Evolutionary conservation across 1,140 invertebrate species (phyloP).

Genomic region (Bombus ignitus): DNA sequence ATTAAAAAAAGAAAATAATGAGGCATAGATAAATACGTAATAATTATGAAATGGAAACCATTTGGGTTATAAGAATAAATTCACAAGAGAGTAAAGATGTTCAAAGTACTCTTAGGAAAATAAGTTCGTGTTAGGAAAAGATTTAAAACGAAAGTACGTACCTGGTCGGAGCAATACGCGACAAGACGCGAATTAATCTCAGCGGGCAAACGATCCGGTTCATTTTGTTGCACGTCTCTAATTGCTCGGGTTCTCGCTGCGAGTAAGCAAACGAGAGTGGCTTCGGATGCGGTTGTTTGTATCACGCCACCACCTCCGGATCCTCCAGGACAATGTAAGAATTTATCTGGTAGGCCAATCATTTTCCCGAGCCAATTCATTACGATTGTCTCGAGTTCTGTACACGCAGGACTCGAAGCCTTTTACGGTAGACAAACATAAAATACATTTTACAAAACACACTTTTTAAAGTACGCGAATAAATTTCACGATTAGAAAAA

Average conservation of each 20-base stretch:
- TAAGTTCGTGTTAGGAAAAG: neutral
- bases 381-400: conserved; percentile 97
- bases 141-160: conserved; percentile 32
- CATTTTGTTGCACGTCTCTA: conserved; percentile 83
- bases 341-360: conserved; percentile 94
- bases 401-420: conserved; percentile 97
- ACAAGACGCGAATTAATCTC: conserved; percentile 96
- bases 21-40: neutral
- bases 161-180: conserved; percentile 97
- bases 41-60: neutral
- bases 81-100: neutral
- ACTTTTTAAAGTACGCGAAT: too few species aligned
- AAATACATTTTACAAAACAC: neutral
- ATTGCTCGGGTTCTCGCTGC: conserved; percentile 95
- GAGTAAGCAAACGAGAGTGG: conserved; percentile 94
- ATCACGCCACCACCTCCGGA: conserved; percentile 96
- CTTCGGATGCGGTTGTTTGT: conserved; percentile 95
- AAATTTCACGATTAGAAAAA: too few species aligned
- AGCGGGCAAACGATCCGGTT: conserved; percentile 90
- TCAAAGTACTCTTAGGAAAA: neutral
- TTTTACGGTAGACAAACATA: conserved; percentile 71
- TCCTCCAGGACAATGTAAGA: conserved; percentile 90
- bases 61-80: neutral
- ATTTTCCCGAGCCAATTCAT: conserved; percentile 99
- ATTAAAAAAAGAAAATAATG: neutral